Conservation (phyloP, 2,888 invertebrate species). For the Magallana nippona region DNA sequence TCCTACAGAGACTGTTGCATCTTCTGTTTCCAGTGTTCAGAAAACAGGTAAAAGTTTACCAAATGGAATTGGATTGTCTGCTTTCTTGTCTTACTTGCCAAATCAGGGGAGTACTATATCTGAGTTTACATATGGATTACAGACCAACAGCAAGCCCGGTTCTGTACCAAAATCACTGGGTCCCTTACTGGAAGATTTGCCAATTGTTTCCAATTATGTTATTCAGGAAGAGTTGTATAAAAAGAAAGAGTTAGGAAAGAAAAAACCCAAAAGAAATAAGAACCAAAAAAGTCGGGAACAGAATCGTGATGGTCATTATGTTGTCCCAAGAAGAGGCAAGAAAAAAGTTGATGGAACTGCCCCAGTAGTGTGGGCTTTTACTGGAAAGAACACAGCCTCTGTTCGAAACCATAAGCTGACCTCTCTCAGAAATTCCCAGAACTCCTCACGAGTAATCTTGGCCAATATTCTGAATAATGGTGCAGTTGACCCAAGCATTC, state of each 20-base stretch:
- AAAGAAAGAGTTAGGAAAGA: conserved; percentile 42
- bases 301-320: conserved; percentile 20
- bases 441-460: conserved; percentile 35
- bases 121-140: conserved; percentile 36
- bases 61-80: conserved; percentile 22
- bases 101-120: conserved; percentile 39
- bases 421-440: conserved; percentile 36
- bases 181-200: neutral
- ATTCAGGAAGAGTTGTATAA: conserved; percentile 9
- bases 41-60: conserved; percentile 12
- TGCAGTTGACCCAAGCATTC: neutral
- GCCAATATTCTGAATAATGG: conserved; percentile 32
- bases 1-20: neutral
- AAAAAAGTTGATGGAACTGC: conserved; percentile 32
- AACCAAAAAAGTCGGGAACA: conserved; percentile 13
- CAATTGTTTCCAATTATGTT: conserved; percentile 33
- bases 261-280: conserved; percentile 39
- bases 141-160: neutral
- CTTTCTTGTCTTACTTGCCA: conserved; percentile 10
- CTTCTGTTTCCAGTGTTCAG: neutral
- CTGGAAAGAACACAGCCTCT: conserved; percentile 61
- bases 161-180: neutral
- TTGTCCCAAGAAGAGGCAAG: conserved; percentile 30
- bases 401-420: conserved; percentile 64
- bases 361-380: conserved; percentile 59